Conservation (phyloP, 2,888 invertebrate species). For the Aphidoletes aphidimyza region DNA sequence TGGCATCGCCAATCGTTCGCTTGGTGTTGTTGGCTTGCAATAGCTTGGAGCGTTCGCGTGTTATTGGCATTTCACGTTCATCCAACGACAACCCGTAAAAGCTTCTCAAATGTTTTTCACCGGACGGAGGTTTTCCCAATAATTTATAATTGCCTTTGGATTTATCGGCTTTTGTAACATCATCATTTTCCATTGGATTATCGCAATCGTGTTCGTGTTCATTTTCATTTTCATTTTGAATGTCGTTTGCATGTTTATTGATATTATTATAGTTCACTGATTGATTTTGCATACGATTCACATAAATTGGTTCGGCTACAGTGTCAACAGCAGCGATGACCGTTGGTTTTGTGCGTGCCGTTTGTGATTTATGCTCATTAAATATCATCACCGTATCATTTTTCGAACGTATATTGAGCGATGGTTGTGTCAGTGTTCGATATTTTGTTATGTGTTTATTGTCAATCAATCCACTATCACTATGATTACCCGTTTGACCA, state of each 20-base stretch:
- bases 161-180: constrained; percentile 55
- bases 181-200: background rate
- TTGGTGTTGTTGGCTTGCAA: background rate
- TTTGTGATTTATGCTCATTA: constrained; percentile 26
- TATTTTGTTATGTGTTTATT: constrained; percentile 38
- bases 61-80: constrained; percentile 63
- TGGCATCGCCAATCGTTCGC: background rate
- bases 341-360: background rate
- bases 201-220: background rate
- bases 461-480: constrained; percentile 63
- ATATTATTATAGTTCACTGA: constrained; percentile 52
- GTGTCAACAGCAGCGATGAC: background rate
- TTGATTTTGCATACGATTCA: constrained; percentile 37
- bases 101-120: constrained; percentile 55
- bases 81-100: constrained; percentile 61
- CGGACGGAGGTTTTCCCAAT: constrained; percentile 58
- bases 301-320: constrained; percentile 30
- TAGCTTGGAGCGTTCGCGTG: constrained; percentile 58
- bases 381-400: background rate
- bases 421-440: background rate
- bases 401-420: background rate
- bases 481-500: constrained; percentile 68
- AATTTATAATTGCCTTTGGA: constrained; percentile 55
- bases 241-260: background rate
- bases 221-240: no score